Evolutionary conservation across 2,888 invertebrate genomes (phyloP), one percentile per base, ranked within the genome.

Genomic region (Tenthredo amoena): DNA sequence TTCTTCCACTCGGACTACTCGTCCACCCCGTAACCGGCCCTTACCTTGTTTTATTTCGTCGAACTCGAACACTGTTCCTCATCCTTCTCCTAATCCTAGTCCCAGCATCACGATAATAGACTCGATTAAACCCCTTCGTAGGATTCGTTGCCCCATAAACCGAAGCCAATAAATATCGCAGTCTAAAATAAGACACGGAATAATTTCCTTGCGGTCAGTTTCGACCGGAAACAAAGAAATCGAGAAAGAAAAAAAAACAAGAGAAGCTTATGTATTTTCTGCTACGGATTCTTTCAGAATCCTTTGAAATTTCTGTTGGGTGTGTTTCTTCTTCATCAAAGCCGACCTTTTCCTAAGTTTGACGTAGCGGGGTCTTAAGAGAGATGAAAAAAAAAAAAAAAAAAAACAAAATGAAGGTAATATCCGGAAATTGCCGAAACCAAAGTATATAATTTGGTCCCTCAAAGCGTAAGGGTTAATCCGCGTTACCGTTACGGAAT

Each of bases 81-180:
- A 40, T 31, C 26, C 55, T 21, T n/a, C n/a, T 6, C 7, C 55
- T n/a, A n/a, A 55, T 55, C 55, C 47, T 47, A 50, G 34, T 43
- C 43, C 84, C 21, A 7, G n/a, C 18, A 9, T 21, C n/a, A 88
- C 88, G 87, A 89, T 86, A 82, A 89, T 86, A 82, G 87, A 85
- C 74, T 84, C 82, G 71, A 89, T 89, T 87, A 87, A 86, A 88
- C 72, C 81, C 40, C 26, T 40, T 37, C 15, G 10, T 34, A 55
- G 55, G 68, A n/a, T 47, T 12, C 21, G 12, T 47, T 18, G 0
- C 47, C 12, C 76, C 21, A 31, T 72, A 47, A 47, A 47, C 47
- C 15, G 26, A 15, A 4, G 15, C 47, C 47, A 3, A 47, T 47
- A 15, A 47, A 3, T 47, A 47, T 47, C 12, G 47, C 15, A 1